Base-by-base conservation (phyloP, 2,113 vertebrate genomes). In the Larimichthys polyactis region DNA sequence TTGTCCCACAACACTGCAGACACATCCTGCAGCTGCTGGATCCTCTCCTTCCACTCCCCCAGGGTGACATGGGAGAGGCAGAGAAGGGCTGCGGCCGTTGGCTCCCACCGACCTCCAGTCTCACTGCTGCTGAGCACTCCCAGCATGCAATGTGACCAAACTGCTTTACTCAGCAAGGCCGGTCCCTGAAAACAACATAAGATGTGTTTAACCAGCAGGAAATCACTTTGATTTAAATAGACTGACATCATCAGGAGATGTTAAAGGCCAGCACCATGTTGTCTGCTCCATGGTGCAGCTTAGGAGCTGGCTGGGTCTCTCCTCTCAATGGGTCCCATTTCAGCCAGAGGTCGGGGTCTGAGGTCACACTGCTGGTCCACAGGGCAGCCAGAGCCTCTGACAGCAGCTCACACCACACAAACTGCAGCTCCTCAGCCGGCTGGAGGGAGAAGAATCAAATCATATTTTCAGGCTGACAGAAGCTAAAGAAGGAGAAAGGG, bases 71-170 rank as follows among this genome's bases (percentile, higher is more conserved):
- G 94, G 15, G 96, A 98, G 51, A 96, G 95, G 0, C 95, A 95
- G 51, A 97, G 92, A 36, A 97, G 91, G n/a, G 94, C 91, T 20
- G 93, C 87, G 9, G 93, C 96, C 0, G 88, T 95, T 2, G 96
- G 94, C 48, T 98, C 96, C 97, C 96, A 97, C 0, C 78, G 85
- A 32, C 67, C 88, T 52, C 87, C 88, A 57, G 82, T 91, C 83
- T 88, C 95, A 83, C 94, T 95, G 89, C 89, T 96, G 88, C 95
- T 96, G 58, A 99, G 93, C 82, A 99, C 93, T 90, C 96, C 97
- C 92, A 97, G 96, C 91, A 97, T 95, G 91, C 97, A 99, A 78
- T 95, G 96, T 2, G 98, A 97, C 94, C 98, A 96, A 85, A 98
- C 90, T 0, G 97, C 97, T 95, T 95, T 96, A 71, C 90, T 96